phyloP scores from a whole-genome alignment of 2,113 vertebrate genomes.

The Toxotes chatareus region DNA sequence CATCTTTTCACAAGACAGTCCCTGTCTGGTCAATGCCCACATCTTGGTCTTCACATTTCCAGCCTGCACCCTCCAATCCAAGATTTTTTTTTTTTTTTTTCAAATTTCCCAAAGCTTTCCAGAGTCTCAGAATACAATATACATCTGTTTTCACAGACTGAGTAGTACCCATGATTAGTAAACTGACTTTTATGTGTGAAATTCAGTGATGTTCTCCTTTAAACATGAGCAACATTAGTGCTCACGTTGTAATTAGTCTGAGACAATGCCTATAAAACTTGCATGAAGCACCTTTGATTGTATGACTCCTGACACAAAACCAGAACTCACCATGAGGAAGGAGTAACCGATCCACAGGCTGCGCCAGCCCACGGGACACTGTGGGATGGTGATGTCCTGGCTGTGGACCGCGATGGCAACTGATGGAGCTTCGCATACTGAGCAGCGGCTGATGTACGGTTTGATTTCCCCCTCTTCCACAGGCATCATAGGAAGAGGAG shows the following conservation, averaged over 20 bases:
- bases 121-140: no score
- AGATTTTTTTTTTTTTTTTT: no score
- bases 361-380: conserved; percentile 94
- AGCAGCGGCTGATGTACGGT: conserved; percentile 97
- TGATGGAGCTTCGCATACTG: conserved; percentile 95
- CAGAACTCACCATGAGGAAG: conserved; percentile 93
- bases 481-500: conserved; percentile 98
- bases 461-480: conserved; percentile 91
- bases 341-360: conserved; percentile 99
- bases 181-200: neutral
- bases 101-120: no score
- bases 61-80: neutral
- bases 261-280: no score
- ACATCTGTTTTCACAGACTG: no score
- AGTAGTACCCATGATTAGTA: neutral
- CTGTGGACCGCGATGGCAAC: conserved; percentile 97
- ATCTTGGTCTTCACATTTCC: neutral
- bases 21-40: neutral
- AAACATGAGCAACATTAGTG: no score
- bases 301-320: neutral
- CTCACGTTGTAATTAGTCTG: no score
- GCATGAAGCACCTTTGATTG: neutral
- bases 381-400: conserved; percentile 94
- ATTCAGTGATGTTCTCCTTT: no score
- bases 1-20: no score